phyloP scores from a whole-genome alignment of 2,888 invertebrate genomes.

The Ormia ochracea region DNA sequence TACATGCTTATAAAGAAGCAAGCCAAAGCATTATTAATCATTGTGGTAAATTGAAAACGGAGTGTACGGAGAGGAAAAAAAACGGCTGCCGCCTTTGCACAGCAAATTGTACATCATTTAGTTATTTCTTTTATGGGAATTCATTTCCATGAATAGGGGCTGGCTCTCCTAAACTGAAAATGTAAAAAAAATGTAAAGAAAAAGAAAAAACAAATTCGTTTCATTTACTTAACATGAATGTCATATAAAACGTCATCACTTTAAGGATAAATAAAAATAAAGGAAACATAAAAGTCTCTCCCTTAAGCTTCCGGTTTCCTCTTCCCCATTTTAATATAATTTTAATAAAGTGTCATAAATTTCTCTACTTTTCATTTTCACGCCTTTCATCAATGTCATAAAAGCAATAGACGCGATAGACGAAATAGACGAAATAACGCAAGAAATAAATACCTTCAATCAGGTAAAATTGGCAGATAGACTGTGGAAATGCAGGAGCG shows the following conservation, averaged over 20 bases:
- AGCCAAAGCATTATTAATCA: slow-evolving; percentile 56
- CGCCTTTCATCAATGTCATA: slow-evolving; percentile 55
- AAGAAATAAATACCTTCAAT: slow-evolving; percentile 37
- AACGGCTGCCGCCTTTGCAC: not conserved
- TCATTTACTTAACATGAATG: slow-evolving; percentile 55
- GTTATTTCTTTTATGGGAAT: slow-evolving; percentile 25
- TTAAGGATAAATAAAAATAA: not conserved
- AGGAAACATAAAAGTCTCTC: slow-evolving; percentile 27
- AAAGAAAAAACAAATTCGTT: slow-evolving; percentile 41
- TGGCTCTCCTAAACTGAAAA: not conserved
- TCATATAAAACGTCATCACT: slow-evolving; percentile 49
- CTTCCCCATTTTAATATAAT: not conserved
- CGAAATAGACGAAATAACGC: too few species aligned
- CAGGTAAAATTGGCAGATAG: slow-evolving; percentile 54
- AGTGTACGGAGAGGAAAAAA: not conserved
- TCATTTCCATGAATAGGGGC: slow-evolving; percentile 35
- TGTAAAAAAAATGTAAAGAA: too few species aligned
- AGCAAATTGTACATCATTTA: not conserved
- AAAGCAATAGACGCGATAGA: slow-evolving; percentile 24
- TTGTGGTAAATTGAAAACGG: slow-evolving; percentile 52
- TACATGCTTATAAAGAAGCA: slow-evolving; percentile 10
- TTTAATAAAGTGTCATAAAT: slow-evolving; percentile 50
- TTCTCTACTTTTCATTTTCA: slow-evolving; percentile 41
- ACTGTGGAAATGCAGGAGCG: slow-evolving; percentile 14
- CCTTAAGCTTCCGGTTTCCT: slow-evolving; percentile 55